phyloP scores from a whole-genome alignment of 2,113 vertebrate species.

The Hemiprocne comata region DNA sequence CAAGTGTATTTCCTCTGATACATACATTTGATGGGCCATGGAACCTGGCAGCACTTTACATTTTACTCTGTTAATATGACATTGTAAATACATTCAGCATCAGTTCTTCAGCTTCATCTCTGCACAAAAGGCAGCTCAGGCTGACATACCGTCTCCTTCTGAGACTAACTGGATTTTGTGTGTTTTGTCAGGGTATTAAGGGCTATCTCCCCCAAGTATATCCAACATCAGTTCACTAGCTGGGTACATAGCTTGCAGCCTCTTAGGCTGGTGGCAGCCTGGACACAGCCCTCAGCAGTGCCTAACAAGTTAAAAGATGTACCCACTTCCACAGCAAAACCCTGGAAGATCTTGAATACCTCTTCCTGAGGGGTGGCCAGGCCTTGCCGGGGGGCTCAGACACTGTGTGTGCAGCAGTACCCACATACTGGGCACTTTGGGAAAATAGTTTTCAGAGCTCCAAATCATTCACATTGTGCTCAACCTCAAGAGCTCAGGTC shows the following conservation, averaged over 20 bases:
- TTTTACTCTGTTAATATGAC: not conserved
- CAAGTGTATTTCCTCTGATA: not conserved
- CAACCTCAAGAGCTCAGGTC: not conserved
- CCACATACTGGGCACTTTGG: not conserved
- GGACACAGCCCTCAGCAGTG: too few relatives aligned
- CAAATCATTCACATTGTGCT: fast-evolving
- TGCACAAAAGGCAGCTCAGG: not conserved
- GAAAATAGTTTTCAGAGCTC: not conserved
- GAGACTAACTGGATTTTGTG: not conserved
- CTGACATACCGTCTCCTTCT: not conserved
- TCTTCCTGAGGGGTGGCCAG: fast-evolving
- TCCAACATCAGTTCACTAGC: not conserved
- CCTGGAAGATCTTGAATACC: not conserved
- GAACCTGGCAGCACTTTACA: not conserved
- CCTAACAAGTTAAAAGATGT: not conserved
- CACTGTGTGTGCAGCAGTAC: not conserved
- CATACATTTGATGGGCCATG: not conserved
- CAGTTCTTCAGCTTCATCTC: not conserved
- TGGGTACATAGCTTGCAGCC: not conserved
- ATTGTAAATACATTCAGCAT: not conserved
- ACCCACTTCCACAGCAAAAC: not conserved
- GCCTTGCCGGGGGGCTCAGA: not conserved
- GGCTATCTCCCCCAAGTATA: not conserved
- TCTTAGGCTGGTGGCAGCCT: not conserved
- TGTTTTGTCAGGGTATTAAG: not conserved